These are phyloP conservation scores for Heteronetta atricapilla DNA, from an alignment of 2,113 vertebrate species.

Conservation along the genomic window DNA sequence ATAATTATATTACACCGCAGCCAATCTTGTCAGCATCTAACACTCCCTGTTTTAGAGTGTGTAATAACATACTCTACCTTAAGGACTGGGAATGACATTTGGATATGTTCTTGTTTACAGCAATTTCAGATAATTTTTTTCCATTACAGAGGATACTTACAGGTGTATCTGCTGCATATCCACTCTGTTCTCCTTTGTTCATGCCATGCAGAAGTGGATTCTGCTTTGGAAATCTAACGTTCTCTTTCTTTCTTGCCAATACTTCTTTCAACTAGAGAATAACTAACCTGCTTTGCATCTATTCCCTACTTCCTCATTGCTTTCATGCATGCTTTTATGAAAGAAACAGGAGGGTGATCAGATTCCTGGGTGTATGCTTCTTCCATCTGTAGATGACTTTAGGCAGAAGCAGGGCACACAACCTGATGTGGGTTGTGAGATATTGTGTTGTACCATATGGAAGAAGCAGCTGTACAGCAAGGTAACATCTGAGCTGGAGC, in stretches of 20 bases:
- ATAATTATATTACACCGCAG: not conserved
- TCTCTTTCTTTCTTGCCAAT: not conserved
- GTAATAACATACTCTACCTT: not conserved
- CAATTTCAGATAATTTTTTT: not conserved
- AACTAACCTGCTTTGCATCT: not conserved
- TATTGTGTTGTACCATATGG: fast-evolving
- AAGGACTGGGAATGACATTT: not conserved
- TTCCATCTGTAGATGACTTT: not conserved
- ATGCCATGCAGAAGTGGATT: not conserved
- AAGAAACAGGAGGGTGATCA: not conserved
- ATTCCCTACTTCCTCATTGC: not conserved
- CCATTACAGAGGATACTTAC: not conserved
- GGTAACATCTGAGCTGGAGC: not conserved
- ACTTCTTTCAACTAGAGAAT: not conserved
- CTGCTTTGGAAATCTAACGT: not conserved
- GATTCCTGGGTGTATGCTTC: not conserved
- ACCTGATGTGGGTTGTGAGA: not conserved
- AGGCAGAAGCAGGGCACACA: not conserved
- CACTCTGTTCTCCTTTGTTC: not conserved
- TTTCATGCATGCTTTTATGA: not conserved
- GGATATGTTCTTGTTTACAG: not conserved
- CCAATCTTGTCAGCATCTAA: fast-evolving
- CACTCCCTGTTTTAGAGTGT: not conserved
- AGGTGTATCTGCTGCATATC: not conserved
- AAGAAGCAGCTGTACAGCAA: not conserved